Percentiles rank a stretch among this genome's conserved stretches.
Evolutionary conservation across 2,797 vertebrate species (phyloP).

Genomic region (Microctenopoma stevenorrisi): DNA sequence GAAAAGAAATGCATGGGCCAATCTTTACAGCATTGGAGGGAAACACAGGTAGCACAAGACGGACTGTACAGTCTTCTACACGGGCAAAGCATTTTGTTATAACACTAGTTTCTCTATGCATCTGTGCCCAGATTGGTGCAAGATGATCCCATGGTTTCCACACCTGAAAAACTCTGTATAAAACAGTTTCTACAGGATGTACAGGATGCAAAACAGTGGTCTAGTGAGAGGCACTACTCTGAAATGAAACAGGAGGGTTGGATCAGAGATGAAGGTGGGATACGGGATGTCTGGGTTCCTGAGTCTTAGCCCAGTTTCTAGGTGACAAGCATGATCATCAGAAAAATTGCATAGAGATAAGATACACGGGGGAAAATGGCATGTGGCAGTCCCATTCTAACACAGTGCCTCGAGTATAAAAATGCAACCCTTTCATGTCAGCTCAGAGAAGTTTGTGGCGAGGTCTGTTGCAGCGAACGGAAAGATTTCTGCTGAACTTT

Average conservation of each 20-base stretch:
- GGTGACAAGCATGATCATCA: conserved; percentile 71
- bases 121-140: conserved; percentile 66
- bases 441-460: conserved; percentile 43
- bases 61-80: conserved; percentile 83
- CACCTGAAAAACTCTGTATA: conserved; percentile 75
- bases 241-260: conserved; percentile 39
- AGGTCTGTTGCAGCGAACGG: conserved; percentile 42
- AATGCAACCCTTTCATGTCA: conserved; percentile 59
- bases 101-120: conserved; percentile 57
- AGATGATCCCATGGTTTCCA: conserved; percentile 65
- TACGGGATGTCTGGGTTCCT: conserved; percentile 69
- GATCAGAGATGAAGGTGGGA: conserved; percentile 40
- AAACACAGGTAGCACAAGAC: conserved; percentile 75
- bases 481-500: conserved; percentile 41
- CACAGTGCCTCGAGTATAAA: conserved; percentile 61
- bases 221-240: conserved; percentile 23
- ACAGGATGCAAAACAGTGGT: conserved; percentile 57
- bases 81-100: conserved; percentile 74
- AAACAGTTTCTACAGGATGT: conserved; percentile 75
- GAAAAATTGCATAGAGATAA: conserved; percentile 85
- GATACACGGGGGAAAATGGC: conserved; percentile 45
- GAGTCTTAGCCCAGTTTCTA: conserved; percentile 77
- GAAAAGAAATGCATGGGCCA: conserved; percentile 71
- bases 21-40: conserved; percentile 74
- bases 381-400: conserved; percentile 59